Conservation (phyloP, 2,113 vertebrate species). For the Gallinago paraguaiae region DNA sequence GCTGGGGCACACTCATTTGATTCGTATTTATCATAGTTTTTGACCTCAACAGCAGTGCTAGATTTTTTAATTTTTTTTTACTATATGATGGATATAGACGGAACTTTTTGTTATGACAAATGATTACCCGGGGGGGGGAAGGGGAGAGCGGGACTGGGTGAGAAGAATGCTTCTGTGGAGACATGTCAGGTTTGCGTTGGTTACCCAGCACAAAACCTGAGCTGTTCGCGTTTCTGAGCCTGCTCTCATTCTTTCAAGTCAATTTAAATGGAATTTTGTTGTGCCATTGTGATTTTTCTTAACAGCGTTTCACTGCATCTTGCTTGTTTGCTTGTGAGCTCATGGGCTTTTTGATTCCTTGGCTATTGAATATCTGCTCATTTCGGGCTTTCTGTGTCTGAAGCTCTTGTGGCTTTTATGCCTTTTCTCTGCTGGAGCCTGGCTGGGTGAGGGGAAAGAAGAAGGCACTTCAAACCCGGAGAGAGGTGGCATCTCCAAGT, state of each 20-base stretch:
- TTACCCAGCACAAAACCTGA: background rate
- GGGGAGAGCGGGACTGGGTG: too few relatives aligned
- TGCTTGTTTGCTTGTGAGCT: background rate
- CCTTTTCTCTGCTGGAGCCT: background rate
- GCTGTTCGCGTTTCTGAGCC: background rate
- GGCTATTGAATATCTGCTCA: background rate
- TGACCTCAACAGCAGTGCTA: background rate
- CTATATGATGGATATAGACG: accelerated
- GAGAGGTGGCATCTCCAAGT: background rate
- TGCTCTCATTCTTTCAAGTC: background rate
- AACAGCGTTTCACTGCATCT: background rate
- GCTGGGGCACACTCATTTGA: background rate
- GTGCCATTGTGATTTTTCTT: background rate
- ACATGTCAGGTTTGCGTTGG: background rate
- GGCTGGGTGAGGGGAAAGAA: background rate
- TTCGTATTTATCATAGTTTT: background rate
- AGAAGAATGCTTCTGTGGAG: background rate
- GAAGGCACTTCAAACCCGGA: background rate
- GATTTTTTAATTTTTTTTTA: background rate
- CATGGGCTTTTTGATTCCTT: background rate
- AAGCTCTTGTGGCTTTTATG: background rate
- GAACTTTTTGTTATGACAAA: background rate
- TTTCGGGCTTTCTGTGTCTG: background rate
- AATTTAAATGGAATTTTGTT: background rate
- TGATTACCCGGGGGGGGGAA: background rate